phyloP scores from a whole-genome alignment of 2,888 invertebrate species.

The Protodeltote pygarga region DNA sequence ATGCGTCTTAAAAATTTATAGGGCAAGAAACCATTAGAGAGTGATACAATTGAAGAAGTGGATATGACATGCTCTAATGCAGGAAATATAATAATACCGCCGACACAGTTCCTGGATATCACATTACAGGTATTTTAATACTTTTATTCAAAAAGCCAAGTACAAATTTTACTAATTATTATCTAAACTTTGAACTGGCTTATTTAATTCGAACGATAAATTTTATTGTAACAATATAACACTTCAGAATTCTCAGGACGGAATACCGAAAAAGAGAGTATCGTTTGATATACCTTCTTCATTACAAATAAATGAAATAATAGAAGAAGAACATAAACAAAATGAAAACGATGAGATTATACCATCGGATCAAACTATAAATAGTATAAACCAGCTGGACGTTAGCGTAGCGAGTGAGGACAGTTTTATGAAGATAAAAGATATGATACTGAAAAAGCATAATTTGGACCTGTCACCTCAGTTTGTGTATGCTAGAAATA shows the following conservation, averaged over 20 bases:
- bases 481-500: constrained; percentile 73
- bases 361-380: constrained; percentile 48
- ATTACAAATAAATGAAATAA: constrained; percentile 46
- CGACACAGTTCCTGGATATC: constrained; percentile 70
- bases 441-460: constrained; percentile 71
- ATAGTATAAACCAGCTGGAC: constrained; percentile 60
- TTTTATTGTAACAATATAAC: no score
- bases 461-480: constrained; percentile 74
- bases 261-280: constrained; percentile 58
- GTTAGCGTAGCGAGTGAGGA: constrained; percentile 59
- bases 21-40: constrained; percentile 31
- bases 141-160: not conserved
- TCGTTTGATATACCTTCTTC: constrained; percentile 60
- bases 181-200: no score
- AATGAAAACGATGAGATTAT: constrained; percentile 36
- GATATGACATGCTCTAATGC: constrained; percentile 51
- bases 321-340: constrained; percentile 31
- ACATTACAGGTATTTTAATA: constrained; percentile 46
- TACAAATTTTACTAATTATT: constrained; percentile 1
- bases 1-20: no score
- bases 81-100: constrained; percentile 64
- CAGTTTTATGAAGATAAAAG: constrained; percentile 64
- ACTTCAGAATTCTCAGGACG: constrained; percentile 53
- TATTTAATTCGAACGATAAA: no score
- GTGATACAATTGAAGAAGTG: constrained; percentile 61